phyloP scores from a whole-genome alignment of 64 coral and sea anemone genomes.

The Montipora capricornis region DNA sequence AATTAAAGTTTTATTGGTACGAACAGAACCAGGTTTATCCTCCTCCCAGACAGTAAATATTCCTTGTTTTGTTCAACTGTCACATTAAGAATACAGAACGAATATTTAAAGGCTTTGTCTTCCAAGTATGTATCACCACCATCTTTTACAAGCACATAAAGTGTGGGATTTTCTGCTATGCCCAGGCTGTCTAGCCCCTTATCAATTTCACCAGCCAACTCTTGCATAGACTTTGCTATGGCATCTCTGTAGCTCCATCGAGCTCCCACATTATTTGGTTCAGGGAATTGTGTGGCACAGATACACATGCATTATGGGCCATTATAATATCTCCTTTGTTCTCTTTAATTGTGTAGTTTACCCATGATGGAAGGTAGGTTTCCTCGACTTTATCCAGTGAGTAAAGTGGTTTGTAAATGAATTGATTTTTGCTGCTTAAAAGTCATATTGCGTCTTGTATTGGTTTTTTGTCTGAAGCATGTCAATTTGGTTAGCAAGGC shows the following conservation, averaged over 20 bases:
- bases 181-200: neutral
- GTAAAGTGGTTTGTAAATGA: too few species aligned
- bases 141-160: constrained; percentile 21
- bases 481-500: neutral
- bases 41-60: neutral
- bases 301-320: neutral
- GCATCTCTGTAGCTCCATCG: too few species aligned
- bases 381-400: neutral
- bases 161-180: constrained; percentile 5
- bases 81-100: constrained; percentile 8
- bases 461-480: constrained; percentile 21
- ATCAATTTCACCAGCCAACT: constrained; percentile 4
- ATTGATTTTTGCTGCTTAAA: too few species aligned
- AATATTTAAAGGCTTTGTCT: constrained; percentile 38
- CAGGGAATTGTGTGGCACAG: neutral
- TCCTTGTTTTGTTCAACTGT: neutral
- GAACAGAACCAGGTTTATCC: constrained; percentile 13
- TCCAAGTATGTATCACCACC: constrained; percentile 11
- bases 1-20: constrained; percentile 28
- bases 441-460: constrained; percentile 16
- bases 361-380: neutral
- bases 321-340: neutral
- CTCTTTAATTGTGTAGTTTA: constrained; percentile 11
- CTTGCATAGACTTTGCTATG: neutral
- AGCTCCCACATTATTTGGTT: too few species aligned